These are phyloP conservation scores for Halesus radiatus DNA, from an alignment of 1,140 invertebrate species.

Conservation along the genomic window DNA sequence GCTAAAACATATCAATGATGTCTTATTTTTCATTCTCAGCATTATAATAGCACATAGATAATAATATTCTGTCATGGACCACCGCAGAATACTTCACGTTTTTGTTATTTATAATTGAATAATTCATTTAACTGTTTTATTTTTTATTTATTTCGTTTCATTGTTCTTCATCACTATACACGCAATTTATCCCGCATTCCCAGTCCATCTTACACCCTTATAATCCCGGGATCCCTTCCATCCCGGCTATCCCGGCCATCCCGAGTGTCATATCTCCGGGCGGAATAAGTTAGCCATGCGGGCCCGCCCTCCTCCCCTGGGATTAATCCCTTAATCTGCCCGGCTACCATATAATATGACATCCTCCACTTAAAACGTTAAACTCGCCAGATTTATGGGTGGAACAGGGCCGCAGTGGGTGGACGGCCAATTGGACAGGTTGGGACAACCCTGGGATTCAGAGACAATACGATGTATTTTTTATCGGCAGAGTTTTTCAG, in stretches of 20 bases:
- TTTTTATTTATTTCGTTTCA: too few species aligned
- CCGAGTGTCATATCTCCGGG: slow-evolving; percentile 46
- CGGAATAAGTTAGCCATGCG: slow-evolving; percentile 28
- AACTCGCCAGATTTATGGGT: slow-evolving; percentile 56
- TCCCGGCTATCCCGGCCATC: slow-evolving; percentile 36
- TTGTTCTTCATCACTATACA: background rate
- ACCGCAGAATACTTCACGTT: too few species aligned
- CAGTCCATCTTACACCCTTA: background rate
- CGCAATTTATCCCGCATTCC: background rate
- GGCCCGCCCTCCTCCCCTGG: slow-evolving; percentile 32
- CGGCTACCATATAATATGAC: slow-evolving; percentile 58
- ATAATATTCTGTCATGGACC: too few species aligned
- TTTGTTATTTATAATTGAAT: too few species aligned
- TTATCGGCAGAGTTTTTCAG: too few species aligned
- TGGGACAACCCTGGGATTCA: background rate
- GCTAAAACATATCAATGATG: too few species aligned
- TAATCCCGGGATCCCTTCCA: slow-evolving; percentile 5
- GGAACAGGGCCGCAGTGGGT: slow-evolving; percentile 37
- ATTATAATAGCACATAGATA: too few species aligned
- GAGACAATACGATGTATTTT: background rate
- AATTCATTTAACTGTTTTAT: too few species aligned
- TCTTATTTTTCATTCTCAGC: too few species aligned
- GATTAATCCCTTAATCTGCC: slow-evolving; percentile 57
- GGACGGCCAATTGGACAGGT: slow-evolving; percentile 7
- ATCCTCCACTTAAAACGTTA: slow-evolving; percentile 57